Evolutionary conservation across 2,888 invertebrate species (phyloP).

Genomic region (Timema podura): DNA sequence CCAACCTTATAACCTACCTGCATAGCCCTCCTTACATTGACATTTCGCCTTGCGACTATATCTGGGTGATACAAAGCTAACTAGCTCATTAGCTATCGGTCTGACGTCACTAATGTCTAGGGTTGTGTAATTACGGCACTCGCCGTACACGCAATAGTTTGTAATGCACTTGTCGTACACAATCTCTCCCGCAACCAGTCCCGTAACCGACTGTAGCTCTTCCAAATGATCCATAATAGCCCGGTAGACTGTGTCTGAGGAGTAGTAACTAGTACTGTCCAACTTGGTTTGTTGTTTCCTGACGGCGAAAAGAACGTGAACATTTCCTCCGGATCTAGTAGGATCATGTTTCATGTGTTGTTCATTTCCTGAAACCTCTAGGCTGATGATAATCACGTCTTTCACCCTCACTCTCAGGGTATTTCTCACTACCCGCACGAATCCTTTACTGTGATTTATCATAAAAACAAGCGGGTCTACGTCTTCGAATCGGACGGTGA

Average conservation of each 20-base stretch:
- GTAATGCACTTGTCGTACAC: conserved; percentile 43
- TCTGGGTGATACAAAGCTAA: conserved; percentile 47
- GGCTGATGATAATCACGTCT: conserved; percentile 50
- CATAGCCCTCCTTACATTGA: conserved; percentile 48
- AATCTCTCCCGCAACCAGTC: conserved; percentile 40
- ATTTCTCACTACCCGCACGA: conserved; percentile 42
- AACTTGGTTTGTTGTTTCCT: conserved; percentile 34
- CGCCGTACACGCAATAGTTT: conserved; percentile 46
- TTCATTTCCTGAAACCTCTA: conserved; percentile 41
- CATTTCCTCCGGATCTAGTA: conserved; percentile 36
- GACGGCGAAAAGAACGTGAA: conserved; percentile 49
- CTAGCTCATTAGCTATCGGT: conserved; percentile 42
- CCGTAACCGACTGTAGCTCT: conserved; percentile 39
- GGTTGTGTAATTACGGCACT: conserved; percentile 45
- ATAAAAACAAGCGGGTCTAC: conserved; percentile 48
- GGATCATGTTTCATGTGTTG: no score
- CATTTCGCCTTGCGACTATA: conserved; percentile 48
- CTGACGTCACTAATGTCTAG: conserved; percentile 45
- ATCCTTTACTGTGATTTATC: conserved; percentile 42
- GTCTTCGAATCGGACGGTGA: conserved; percentile 34
- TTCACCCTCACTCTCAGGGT: conserved; percentile 43
- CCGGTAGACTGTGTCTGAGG: conserved; percentile 37
- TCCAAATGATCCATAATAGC: conserved; percentile 37
- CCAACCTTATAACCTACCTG: conserved; percentile 37
- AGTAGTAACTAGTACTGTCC: background rate